These are phyloP conservation scores for Andrena fulva DNA, from an alignment of 2,888 invertebrate species.

Conservation along the genomic window DNA sequence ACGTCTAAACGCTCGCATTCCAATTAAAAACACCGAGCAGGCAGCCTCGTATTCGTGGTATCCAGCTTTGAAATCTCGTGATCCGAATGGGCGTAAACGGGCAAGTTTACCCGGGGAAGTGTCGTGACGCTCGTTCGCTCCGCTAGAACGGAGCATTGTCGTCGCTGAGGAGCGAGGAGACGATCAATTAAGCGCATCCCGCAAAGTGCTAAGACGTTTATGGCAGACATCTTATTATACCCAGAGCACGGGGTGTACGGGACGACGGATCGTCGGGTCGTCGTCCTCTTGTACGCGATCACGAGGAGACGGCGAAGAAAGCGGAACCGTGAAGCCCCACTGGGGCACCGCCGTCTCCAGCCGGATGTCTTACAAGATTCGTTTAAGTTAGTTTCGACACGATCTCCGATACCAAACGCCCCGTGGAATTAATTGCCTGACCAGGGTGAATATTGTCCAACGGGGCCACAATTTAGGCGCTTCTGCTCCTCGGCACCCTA, in stretches of 20 bases:
- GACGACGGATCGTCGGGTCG: slow-evolving; percentile 64
- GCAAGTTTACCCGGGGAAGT: slow-evolving; percentile 38
- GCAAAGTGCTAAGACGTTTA: slow-evolving; percentile 83
- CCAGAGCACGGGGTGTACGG: slow-evolving; percentile 55
- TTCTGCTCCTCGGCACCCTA: neutral
- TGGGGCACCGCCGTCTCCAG: slow-evolving; percentile 61
- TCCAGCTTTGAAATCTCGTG: slow-evolving; percentile 9
- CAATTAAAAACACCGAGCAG: slow-evolving; percentile 41
- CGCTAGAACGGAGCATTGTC: slow-evolving; percentile 19
- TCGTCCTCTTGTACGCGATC: slow-evolving; percentile 68
- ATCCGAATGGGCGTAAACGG: slow-evolving; percentile 20
- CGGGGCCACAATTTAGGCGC: neutral
- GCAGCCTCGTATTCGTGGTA: slow-evolving; percentile 8
- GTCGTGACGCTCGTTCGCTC: slow-evolving; percentile 48
- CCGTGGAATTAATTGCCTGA: slow-evolving; percentile 67
- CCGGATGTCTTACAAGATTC: slow-evolving; percentile 78
- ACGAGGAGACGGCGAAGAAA: slow-evolving; percentile 60
- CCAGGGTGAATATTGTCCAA: slow-evolving; percentile 27
- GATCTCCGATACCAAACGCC: slow-evolving; percentile 57
- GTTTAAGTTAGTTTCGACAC: slow-evolving; percentile 70
- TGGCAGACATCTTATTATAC: slow-evolving; percentile 82
- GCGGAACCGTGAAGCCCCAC: slow-evolving; percentile 73
- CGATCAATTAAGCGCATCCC: slow-evolving; percentile 83
- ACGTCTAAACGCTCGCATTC: neutral
- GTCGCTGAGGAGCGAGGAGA: slow-evolving; percentile 57